These are phyloP conservation scores for Ophioderma brevispina DNA, from an alignment of 35 echinoderm and acorn worm genomes.

Conservation along the genomic window DNA sequence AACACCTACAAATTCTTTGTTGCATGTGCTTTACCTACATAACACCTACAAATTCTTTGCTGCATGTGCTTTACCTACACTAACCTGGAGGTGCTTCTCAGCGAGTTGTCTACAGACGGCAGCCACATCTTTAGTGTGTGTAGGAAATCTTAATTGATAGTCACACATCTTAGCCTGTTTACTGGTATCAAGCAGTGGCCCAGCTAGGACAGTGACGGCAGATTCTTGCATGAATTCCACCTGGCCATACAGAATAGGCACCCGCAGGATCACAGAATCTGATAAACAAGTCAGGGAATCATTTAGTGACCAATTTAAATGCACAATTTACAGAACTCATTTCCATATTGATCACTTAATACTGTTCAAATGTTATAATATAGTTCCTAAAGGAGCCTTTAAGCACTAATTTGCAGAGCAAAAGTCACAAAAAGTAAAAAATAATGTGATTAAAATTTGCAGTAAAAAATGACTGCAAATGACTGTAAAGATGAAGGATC, in stretches of 20 bases:
- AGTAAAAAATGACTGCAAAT: too few species aligned
- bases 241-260: slow-evolving; percentile 88
- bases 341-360: not conserved
- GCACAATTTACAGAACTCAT: not conserved
- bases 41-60: too few species aligned
- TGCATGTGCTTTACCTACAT: too few species aligned
- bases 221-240: slow-evolving; percentile 81
- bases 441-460: too few species aligned
- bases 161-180: slow-evolving; percentile 31
- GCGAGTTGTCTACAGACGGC: slow-evolving; percentile 25
- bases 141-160: slow-evolving; percentile 14
- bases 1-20: too few species aligned
- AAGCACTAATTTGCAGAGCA: not conserved
- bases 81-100: slow-evolving; percentile 23
- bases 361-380: not conserved
- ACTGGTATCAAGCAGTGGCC: slow-evolving; percentile 1
- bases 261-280: slow-evolving; percentile 57
- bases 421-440: not conserved
- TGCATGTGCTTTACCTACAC: too few species aligned
- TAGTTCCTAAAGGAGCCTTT: not conserved
- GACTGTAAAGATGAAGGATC: too few species aligned
- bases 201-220: slow-evolving; percentile 54
- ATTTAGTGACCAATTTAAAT: not conserved
- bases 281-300: not conserved
- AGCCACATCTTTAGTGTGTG: slow-evolving; percentile 31